Evolutionary conservation across 2,113 vertebrate genomes (phyloP).

Genomic region (Microtus pennsylvanicus): DNA sequence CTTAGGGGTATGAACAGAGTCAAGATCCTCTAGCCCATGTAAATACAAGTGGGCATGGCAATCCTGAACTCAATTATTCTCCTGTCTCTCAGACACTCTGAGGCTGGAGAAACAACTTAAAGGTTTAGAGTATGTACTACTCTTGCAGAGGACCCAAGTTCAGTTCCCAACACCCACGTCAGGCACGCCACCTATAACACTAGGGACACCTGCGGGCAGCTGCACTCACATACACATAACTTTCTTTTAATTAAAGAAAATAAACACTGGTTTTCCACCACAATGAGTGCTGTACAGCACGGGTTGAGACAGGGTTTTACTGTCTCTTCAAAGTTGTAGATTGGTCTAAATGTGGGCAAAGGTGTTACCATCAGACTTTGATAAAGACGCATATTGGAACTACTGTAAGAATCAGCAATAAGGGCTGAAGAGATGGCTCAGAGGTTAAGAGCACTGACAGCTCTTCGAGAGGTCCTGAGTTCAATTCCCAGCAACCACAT

Average conservation of each 20-base stretch:
- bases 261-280: neutral
- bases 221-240: neutral
- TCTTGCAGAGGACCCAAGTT: neutral
- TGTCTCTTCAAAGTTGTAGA: neutral
- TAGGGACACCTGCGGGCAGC: neutral
- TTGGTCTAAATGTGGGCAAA: neutral
- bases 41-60: neutral
- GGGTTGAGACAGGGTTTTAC: neutral
- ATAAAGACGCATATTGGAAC: neutral
- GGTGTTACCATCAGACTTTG: neutral
- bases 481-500: too few relatives aligned
- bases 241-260: neutral
- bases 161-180: neutral
- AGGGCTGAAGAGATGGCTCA: too few relatives aligned
- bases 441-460: too few relatives aligned
- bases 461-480: too few relatives aligned
- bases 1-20: neutral
- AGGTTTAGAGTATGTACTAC: neutral
- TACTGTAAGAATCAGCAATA: slow-evolving; percentile 1
- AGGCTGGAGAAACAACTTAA: neutral
- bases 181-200: neutral
- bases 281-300: neutral
- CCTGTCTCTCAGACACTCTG: neutral
- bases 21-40: neutral
- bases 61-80: neutral